Evolutionary conservation across 1,140 invertebrate genomes (phyloP).

Genomic region (Diabrotica virgifera): DNA sequence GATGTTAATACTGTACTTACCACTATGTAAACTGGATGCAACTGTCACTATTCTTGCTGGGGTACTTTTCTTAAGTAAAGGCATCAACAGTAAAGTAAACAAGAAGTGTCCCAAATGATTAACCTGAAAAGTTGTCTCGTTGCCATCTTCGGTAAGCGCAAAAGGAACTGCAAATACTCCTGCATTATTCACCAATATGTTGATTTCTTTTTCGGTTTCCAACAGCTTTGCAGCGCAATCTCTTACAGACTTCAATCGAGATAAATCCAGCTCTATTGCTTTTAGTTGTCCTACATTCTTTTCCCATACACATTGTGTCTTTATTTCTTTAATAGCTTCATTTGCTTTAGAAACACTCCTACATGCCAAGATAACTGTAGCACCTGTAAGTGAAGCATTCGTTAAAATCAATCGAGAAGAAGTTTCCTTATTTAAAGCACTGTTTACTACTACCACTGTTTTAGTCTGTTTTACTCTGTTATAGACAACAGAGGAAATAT

Average conservation of each 20-base stretch:
- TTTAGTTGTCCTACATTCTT: constrained; percentile 55
- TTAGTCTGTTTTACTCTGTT: too few relatives aligned
- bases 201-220: constrained; percentile 58
- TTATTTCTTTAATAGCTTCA: constrained; percentile 48
- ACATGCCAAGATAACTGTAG: constrained; percentile 50
- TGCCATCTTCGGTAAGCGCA: constrained; percentile 68
- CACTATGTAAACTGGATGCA: constrained; percentile 56
- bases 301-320: constrained; percentile 47
- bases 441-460: too few relatives aligned
- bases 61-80: constrained; percentile 52
- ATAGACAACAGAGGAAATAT: too few relatives aligned
- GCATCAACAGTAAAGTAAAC: constrained; percentile 74
- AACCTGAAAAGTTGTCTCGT: constrained; percentile 73
- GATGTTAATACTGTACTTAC: constrained; percentile 42
- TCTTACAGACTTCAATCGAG: constrained; percentile 68
- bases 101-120: constrained; percentile 85
- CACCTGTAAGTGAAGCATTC: constrained; percentile 38
- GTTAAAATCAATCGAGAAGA: too few relatives aligned
- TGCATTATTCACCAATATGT: constrained; percentile 82
- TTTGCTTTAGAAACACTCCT: constrained; percentile 45
- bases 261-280: constrained; percentile 65
- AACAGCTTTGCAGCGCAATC: constrained; percentile 65
- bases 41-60: constrained; percentile 61
- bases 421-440: too few relatives aligned
- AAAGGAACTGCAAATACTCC: constrained; percentile 71